Percentiles rank a stretch among this genome's conserved stretches.
phyloP scores from a whole-genome alignment of 2,797 vertebrate species.

The Bucorvus abyssinicus region DNA sequence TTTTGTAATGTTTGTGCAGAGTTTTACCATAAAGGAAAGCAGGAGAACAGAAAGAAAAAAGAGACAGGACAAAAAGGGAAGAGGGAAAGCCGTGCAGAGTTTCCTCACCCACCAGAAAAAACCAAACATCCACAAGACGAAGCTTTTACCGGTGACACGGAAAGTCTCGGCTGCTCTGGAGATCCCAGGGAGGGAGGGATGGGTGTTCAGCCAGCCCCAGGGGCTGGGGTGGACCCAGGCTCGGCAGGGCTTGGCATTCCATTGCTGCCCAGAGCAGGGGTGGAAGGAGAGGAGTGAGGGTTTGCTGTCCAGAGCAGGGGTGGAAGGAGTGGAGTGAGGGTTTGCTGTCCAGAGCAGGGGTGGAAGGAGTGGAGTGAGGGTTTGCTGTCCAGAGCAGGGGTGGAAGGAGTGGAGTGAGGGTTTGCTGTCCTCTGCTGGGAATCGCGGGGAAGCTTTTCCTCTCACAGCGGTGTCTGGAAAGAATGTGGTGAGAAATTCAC shows the following conservation, averaged over 20 bases:
- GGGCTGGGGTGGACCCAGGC: background rate
- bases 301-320: slow-evolving; percentile 46
- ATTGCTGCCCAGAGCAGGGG: background rate
- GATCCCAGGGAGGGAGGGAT: background rate
- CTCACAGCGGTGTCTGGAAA: background rate
- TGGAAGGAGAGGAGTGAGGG: background rate
- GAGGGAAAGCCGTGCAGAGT: background rate
- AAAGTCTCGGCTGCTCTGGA: background rate
- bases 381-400: background rate
- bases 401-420: background rate
- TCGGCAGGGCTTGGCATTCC: background rate
- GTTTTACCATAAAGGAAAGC: background rate
- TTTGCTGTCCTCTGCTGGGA: slow-evolving; percentile 69
- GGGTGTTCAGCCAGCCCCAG: background rate
- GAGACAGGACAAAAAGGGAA: background rate
- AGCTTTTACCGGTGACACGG: background rate
- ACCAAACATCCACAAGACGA: background rate
- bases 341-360: background rate
- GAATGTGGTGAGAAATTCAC: background rate
- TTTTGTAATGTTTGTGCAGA: background rate
- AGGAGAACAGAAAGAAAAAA: background rate
- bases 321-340: background rate
- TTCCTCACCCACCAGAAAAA: background rate
- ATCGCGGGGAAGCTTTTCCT: background rate
- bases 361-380: background rate